phyloP scores from a whole-genome alignment of 2,113 vertebrate genomes.

The Thinocorus orbignyianus region DNA sequence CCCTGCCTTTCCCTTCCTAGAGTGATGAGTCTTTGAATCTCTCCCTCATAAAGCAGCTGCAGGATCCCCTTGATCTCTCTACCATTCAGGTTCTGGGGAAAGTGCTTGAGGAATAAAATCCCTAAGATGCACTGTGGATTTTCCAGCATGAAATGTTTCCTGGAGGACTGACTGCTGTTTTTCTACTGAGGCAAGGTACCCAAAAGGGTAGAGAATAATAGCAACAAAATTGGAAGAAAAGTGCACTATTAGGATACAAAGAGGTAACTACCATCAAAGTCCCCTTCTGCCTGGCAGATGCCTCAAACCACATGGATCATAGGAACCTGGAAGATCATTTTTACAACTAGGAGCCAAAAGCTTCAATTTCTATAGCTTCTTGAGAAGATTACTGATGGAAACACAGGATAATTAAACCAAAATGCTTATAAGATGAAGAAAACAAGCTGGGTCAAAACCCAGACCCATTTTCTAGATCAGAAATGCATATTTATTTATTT shows the following conservation, averaged over 20 bases:
- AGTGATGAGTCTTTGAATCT: not conserved
- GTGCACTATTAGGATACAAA: not conserved
- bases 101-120: not conserved
- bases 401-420: not conserved
- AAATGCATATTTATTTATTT: not conserved
- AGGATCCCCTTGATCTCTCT: slow-evolving; percentile 32
- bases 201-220: not conserved
- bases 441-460: not conserved
- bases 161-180: not conserved
- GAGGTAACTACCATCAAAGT: not conserved
- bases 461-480: not conserved
- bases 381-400: not conserved
- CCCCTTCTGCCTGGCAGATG: not conserved
- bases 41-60: slow-evolving; percentile 10
- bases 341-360: not conserved
- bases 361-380: not conserved
- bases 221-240: not conserved
- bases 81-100: not conserved
- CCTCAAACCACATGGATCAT: not conserved
- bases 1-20: not conserved
- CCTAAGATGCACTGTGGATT: not conserved
- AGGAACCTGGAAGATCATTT: not conserved
- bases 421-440: not conserved
- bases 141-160: not conserved
- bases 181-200: not conserved